phyloP scores from a whole-genome alignment of 2,888 invertebrate genomes.

The Odontocerum albicorne region DNA sequence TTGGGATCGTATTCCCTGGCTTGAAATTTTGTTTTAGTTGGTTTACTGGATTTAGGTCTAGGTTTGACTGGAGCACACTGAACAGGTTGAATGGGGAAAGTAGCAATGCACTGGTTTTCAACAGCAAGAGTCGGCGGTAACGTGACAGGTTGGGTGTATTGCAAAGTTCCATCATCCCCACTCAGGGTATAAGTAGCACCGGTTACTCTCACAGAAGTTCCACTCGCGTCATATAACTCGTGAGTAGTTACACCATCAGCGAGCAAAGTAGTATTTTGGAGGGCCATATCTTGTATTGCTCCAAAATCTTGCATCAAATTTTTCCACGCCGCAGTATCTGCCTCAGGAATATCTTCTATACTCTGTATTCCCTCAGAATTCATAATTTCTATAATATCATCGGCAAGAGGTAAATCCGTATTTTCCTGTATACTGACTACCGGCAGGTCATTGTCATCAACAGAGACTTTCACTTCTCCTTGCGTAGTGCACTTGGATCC shows the following conservation, averaged over 20 bases:
- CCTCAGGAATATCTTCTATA: slow-evolving; percentile 51
- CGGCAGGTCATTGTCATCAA: slow-evolving; percentile 53
- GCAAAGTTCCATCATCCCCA: slow-evolving; percentile 44
- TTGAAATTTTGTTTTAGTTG: slow-evolving; percentile 45
- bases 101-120: slow-evolving; percentile 10
- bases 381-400: slow-evolving; percentile 57
- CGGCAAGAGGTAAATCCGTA: slow-evolving; percentile 53
- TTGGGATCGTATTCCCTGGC: slow-evolving; percentile 78
- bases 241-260: slow-evolving; percentile 40
- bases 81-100: slow-evolving; percentile 18
- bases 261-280: slow-evolving; percentile 47
- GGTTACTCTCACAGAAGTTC: slow-evolving; percentile 42
- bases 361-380: slow-evolving; percentile 57
- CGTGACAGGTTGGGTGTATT: slow-evolving; percentile 38
- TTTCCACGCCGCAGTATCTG: slow-evolving; percentile 54
- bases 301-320: slow-evolving; percentile 56
- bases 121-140: slow-evolving; percentile 12
- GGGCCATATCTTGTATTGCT: slow-evolving; percentile 53
- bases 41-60: slow-evolving; percentile 41
- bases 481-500: slow-evolving; percentile 13
- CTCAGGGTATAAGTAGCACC: slow-evolving; percentile 44
- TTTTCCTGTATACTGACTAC: slow-evolving; percentile 58
- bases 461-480: slow-evolving; percentile 51
- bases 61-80: slow-evolving; percentile 40
- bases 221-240: slow-evolving; percentile 41